Evolutionary conservation across 2,888 invertebrate species (phyloP), one percentile per base, ranked within the genome.

Genomic region (Acrocyrtus sp.): DNA sequence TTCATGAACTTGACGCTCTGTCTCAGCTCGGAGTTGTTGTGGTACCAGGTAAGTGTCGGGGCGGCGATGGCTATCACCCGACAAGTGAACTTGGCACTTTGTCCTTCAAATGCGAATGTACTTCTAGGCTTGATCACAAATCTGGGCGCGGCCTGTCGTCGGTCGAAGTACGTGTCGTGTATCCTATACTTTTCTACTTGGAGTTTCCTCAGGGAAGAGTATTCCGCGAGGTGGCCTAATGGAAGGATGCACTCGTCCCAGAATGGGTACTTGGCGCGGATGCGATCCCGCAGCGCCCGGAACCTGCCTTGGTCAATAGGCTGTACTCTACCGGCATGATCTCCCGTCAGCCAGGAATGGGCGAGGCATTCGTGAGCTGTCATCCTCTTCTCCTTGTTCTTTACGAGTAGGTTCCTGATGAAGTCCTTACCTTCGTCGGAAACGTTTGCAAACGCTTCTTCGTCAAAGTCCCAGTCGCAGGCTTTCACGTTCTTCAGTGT

Each of bases 1-100:
- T 98, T 98, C 98, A 99, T 99, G 86, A 94, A 97, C 86, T 99
- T 99, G 79, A 98, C 97, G 81, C 96, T 96, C 86, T 99, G 98
- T 65, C 95, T 88, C 63, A 99, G 87, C 84, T 98, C 98, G 83
- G 90, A 89, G 85, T 94, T 95, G 85, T 95, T 96, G 83, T 93
- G 92, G 79, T 91, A 93, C 99, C 99, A 99, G 22, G 96, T 93
- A 76, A 99, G 90, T 0, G 96, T 95, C 41, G 98, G 96, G 22
- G 96, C 90, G 26, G 98, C 96, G 80, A 92, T 90, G 0, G 96
- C 96, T 83, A 99, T 95, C 81, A 99, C 93, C 82, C 97, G 92
- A 85, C 98, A 99, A 85, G 95, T 95, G 88, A 99, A 94, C 84
- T 95, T 96, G 74, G 96, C 98, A 75, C 94, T 95, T 85, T 98